Evolutionary conservation across 2,888 invertebrate species (phyloP).

Genomic region (Ischnura elegans): DNA sequence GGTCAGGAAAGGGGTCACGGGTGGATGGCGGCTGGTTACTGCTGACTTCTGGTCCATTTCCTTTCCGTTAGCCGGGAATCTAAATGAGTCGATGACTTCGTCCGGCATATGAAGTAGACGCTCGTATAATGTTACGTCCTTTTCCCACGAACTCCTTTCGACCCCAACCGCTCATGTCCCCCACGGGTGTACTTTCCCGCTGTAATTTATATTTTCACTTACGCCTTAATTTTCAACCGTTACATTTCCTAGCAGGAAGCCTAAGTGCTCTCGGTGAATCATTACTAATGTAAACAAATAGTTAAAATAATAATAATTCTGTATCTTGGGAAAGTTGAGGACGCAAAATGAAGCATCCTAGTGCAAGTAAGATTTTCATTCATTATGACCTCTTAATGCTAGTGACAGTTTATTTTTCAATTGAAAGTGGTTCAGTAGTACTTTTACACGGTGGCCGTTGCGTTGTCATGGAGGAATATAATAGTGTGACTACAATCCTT

Average conservation of each 20-base stretch:
- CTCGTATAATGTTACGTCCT: conserved; percentile 25
- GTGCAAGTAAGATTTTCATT: background rate
- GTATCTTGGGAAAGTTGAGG: background rate
- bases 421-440: too few relatives aligned
- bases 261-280: background rate
- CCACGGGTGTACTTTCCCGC: background rate
- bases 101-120: conserved; percentile 50
- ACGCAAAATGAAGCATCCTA: background rate
- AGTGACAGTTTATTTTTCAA: too few relatives aligned
- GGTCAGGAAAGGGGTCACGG: conserved; percentile 58
- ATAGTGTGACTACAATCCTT: too few relatives aligned
- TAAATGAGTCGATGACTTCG: conserved; percentile 60
- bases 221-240: background rate
- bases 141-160: background rate
- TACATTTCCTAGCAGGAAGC: background rate
- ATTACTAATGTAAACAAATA: background rate
- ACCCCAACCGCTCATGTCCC: background rate
- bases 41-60: conserved; percentile 55
- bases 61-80: conserved; percentile 59
- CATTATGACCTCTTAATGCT: background rate
- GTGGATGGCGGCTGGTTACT: conserved; percentile 1
- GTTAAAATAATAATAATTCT: background rate
- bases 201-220: background rate
- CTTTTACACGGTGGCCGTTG: too few relatives aligned
- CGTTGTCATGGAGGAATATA: too few relatives aligned